Evolutionary conservation across 2,888 invertebrate genomes (phyloP), one percentile per base, ranked within the genome.

Genomic region (Agapetus fuscipes): DNA sequence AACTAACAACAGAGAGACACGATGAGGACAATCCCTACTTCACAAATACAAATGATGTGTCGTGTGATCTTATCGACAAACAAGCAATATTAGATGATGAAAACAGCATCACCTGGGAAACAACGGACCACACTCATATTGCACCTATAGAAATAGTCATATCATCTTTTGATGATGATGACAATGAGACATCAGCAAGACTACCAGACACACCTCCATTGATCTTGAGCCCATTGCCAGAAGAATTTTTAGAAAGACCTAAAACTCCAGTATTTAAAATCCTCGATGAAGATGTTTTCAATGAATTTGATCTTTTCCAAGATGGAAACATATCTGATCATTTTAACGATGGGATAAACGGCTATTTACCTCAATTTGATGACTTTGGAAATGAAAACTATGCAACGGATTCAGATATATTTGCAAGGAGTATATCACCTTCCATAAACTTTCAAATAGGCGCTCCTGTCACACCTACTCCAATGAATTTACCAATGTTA

Each of bases 381-480:
- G 37, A 20, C n/a, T 5, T n/a, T n/a, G n/a, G n/a, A 4, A 5
- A n/a, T 12, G 28, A 28, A 28, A 13, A n/a, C 28, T 12, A 28
- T 28, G n/a, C 6, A 6, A 28, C n/a, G 6, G 20, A 20, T 9
- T 4, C 4, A 20, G 20, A 20, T 6, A 20, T 4, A 20, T 20
- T 6, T 20, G 5, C 4, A 4, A 28, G 37, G 11, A 16, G 31
- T 25, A 12, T 32, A 14, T 40, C 40, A 12, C 44, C 44, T 13
- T 34, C 40, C 1, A 48, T 48, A n/a, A 65, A 69, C 50, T 71
- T 71, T 49, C 66, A 65, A 20, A 70, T 71, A 42, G 70, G 70
- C 27, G 70, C 68, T 29, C 69, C 70, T n/a, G 70, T 71, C 24
- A 67, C 68, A 25, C 54, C 67, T 11, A 66, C 66, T 14, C 64